Evolutionary conservation across 2,888 invertebrate species (phyloP), one percentile per base, ranked within the genome.

Genomic region (Dinocampus coccinellae): DNA sequence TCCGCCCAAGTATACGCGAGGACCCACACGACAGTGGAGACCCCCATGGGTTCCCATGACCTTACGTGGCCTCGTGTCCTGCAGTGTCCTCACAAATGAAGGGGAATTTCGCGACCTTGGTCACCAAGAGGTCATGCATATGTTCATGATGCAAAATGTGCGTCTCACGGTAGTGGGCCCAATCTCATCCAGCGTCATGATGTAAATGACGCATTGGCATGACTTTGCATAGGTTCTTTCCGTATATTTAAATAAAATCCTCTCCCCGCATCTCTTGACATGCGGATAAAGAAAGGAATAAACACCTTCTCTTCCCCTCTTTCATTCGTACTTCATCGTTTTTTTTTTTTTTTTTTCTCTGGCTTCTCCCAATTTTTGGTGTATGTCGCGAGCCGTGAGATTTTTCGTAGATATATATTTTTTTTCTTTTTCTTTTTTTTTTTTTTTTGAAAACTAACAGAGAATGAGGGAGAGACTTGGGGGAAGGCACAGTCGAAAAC

Each of bases 31-130:
- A 76, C 34, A 47, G 39, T 62, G n/a, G n/a, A 69, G 83, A 86
- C 87, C 87, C 87, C 86, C 87, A 86, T 80, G 86, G 80, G 85
- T 87, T 87, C 87, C 87, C 87, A 87, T 87, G 85, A 84, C 83
- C 86, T 78, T 79, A 47, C 39, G 75, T 80, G 85, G 83, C 85
- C 85, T 76, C 77, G 73, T 71, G 73, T 73, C 75, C 69, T 77
- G 71, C 78, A 80, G 82, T 81, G 78, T 68, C 74, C 65, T 69
- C 69, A 64, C 60, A 64, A n/a, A 39, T 61, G 26, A 39, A 63
- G 60, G 62, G 69, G 72, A 73, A 69, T 77, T 77, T 74, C 75
- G 75, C 74, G 75, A 70, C 73, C 58, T 75, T 72, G 69, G 29
- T 60, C 69, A 70, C 71, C 73, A 77, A 65, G 55, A 75, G 75